phyloP scores from a whole-genome alignment of 2,888 invertebrate species.

The Panzeria rudis region DNA sequence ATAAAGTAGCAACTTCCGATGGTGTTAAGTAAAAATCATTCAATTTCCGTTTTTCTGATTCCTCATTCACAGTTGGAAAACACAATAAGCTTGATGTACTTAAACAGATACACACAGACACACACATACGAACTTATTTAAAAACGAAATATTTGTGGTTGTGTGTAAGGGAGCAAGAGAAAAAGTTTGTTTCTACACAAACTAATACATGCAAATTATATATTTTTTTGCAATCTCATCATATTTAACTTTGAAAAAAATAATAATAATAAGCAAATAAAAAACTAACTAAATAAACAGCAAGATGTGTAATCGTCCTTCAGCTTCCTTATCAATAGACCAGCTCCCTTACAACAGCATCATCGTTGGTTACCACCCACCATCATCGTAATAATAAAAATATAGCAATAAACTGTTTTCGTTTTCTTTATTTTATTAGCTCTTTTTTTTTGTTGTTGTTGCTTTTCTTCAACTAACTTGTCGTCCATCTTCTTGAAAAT shows the following conservation, averaged over 20 bases:
- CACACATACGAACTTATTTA: neutral
- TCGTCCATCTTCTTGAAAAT: conserved; percentile 46
- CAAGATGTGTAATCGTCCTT: conserved; percentile 1
- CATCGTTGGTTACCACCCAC: neutral
- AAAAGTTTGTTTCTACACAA: neutral
- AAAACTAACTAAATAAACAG: conserved; percentile 15
- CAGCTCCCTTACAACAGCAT: neutral
- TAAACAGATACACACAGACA: neutral
- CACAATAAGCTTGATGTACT: conserved; percentile 22
- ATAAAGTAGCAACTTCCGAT: conserved; percentile 82
- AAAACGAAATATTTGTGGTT: neutral
- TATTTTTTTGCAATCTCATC: conserved; percentile 60
- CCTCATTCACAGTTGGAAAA: conserved; percentile 72
- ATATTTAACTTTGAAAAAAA: conserved; percentile 52
- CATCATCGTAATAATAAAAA: conserved; percentile 29
- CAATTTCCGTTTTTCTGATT: conserved; percentile 78
- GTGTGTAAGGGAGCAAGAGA: conserved; percentile 8
- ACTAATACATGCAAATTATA: conserved; percentile 37
- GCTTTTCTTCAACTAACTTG: conserved; percentile 14
- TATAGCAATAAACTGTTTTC: conserved; percentile 52
- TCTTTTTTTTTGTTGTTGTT: conserved; percentile 9
- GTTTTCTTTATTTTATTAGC: conserved; percentile 40
- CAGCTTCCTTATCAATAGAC: conserved; percentile 3
- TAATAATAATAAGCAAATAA: neutral
- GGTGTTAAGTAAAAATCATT: conserved; percentile 82